phyloP scores from a whole-genome alignment of 30 jellyfish, hydroid and myxozoan genomes.

The Aurelia aurita region DNA sequence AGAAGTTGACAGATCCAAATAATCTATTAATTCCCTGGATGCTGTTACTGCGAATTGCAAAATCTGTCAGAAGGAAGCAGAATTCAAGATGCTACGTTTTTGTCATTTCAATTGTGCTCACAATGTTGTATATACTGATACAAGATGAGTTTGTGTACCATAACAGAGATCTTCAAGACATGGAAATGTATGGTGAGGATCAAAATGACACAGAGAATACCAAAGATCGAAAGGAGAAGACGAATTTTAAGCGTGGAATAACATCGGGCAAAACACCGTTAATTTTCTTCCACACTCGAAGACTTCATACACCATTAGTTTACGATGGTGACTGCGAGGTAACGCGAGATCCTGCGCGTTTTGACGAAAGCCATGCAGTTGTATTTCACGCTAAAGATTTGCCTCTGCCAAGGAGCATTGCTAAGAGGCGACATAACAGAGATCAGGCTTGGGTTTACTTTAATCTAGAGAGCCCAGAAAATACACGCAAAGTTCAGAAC shows the following conservation, averaged over 20 bases:
- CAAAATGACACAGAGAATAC: neutral
- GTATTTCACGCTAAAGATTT: slow-evolving; percentile 81
- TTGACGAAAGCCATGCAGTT: slow-evolving; percentile 59
- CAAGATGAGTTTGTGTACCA: neutral
- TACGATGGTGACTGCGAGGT: slow-evolving; percentile 46
- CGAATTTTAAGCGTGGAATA: neutral
- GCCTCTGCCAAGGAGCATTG: slow-evolving; percentile 38
- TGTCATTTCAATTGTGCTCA: neutral
- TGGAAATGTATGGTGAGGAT: neutral
- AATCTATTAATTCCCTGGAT: too few species aligned
- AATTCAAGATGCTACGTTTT: too few species aligned
- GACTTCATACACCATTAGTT: slow-evolving; percentile 30
- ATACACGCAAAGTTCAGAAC: slow-evolving; percentile 39
- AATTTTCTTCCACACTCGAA: slow-evolving; percentile 21
- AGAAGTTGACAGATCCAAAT: too few species aligned
- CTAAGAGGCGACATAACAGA: neutral
- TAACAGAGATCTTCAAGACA: neutral
- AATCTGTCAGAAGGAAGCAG: too few species aligned
- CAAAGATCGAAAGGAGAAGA: neutral
- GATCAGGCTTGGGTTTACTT: slow-evolving; percentile 78
- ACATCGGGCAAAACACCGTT: slow-evolving; percentile 3
- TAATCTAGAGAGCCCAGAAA: slow-evolving; percentile 60
- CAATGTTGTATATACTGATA: neutral
- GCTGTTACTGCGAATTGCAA: too few species aligned
- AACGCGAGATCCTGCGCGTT: slow-evolving; percentile 40